Evolutionary conservation across 35 echinoderm and acorn worm genomes (phyloP), one percentile per base, ranked within the genome.

Genomic region (Apostichopus californicus): DNA sequence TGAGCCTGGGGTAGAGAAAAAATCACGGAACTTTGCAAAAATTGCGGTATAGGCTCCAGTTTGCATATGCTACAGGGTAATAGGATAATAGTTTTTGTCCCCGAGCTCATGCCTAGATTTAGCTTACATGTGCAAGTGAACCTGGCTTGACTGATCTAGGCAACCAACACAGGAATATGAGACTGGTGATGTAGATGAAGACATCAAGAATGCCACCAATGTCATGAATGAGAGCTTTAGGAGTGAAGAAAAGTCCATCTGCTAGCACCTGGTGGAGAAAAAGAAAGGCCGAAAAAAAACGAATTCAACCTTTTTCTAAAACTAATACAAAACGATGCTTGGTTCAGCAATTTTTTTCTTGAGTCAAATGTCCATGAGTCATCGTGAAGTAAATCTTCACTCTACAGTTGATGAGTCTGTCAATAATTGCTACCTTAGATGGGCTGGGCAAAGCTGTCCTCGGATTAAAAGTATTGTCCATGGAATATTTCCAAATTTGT

Each of bases 201-300:
- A 96, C 93, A 70, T 99, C 97, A 55, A 99, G 78, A 55, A 96
- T 91, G 0, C 97, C 95, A 9, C 97, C 97, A 12, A 95, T 77
- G 82, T 99, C 97, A 78, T 92, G 93, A 57, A 99, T 99, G 34
- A 99, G 77, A 80, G 97, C 97, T 79, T 99, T 99, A 4, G 97
- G 97, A 11, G 97, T 99, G 68, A 99, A 99, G 90, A 99, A 99
- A 68, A 99, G 34, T 14, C 97, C 97, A 82, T 99, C 95, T 14
- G 97, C 97, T 64, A 99, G 64, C 25, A 96, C 85, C 97, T 99
- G 80, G 5, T 13, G 56, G 55, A 24, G 81, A n/a, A 18, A 11
- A 28, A 72, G 2, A 89, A 68, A 89, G 18, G 60, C 59, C 58
- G 18, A 56, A 54, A 90, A 46, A 46, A 46, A 9, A 61, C 58